Evolutionary conservation across 2,113 vertebrate genomes (phyloP).

Genomic region (Strix uralensis): DNA sequence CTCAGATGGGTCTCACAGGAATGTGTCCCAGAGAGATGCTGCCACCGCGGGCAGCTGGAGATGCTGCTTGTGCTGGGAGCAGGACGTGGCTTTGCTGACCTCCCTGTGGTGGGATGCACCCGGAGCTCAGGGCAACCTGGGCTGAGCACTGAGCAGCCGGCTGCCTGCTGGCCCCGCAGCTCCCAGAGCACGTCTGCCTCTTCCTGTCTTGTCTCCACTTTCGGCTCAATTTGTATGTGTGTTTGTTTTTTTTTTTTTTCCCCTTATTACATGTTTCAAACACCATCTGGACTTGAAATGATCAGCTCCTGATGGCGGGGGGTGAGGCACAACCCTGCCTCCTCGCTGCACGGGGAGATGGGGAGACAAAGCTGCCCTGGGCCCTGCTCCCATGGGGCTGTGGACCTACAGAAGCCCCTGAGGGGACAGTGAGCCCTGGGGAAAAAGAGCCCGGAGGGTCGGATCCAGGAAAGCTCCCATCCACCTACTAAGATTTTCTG

Average conservation of each 20-base stretch:
- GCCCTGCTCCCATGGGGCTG: fast-evolving
- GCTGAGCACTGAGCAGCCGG: background rate
- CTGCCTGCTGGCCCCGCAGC: background rate
- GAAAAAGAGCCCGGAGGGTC: fast-evolving
- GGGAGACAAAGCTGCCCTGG: background rate
- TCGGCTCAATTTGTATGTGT: background rate
- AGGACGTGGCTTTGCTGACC: background rate
- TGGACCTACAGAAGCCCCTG: background rate
- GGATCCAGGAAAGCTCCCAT: background rate
- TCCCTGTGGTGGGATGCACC: background rate
- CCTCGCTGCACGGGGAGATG: fast-evolving
- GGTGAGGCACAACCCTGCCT: background rate
- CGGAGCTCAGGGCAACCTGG: fast-evolving
- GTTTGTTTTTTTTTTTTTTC: background rate
- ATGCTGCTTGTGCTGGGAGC: background rate
- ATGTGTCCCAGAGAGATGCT: fast-evolving
- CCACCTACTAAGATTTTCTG: background rate
- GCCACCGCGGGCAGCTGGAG: background rate
- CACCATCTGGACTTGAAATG: constrained; percentile 50
- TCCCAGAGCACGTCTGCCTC: background rate
- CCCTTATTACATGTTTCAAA: background rate
- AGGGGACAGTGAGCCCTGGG: background rate
- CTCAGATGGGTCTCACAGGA: background rate
- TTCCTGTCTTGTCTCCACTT: background rate
- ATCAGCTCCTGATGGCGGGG: background rate